Conservation (phyloP, 64 coral and sea anemone genomes). For the Anthopleura sola region DNA sequence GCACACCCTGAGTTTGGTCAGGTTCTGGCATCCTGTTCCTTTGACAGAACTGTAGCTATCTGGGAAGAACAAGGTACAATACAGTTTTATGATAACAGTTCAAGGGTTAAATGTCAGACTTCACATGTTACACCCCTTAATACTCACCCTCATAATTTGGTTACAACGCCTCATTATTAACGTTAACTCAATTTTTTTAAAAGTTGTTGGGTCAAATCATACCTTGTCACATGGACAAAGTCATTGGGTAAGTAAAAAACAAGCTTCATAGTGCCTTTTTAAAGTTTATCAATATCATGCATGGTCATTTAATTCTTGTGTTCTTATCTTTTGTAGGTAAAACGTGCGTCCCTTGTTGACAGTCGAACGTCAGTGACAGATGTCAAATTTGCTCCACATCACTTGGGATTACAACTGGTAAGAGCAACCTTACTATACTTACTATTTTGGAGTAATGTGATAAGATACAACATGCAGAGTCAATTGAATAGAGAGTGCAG, state of each 20-base stretch:
- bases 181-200: background rate
- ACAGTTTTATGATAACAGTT: background rate
- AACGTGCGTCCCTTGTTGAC: slow-evolving; percentile 84
- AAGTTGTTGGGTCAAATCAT: slow-evolving; percentile 57
- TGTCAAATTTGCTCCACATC: slow-evolving; percentile 97
- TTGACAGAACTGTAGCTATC: slow-evolving; percentile 95
- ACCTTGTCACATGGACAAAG: slow-evolving; percentile 73
- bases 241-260: slow-evolving; percentile 75
- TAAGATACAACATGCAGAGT: too few species aligned
- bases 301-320: background rate
- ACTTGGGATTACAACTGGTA: slow-evolving; percentile 93
- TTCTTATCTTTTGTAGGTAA: slow-evolving; percentile 46
- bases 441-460: background rate
- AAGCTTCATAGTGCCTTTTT: too few species aligned
- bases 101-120: too few species aligned
- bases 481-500: too few species aligned
- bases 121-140: too few species aligned
- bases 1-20: slow-evolving; percentile 98
- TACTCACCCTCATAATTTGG: too few species aligned
- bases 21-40: slow-evolving; percentile 94
- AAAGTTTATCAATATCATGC: too few species aligned
- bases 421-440: background rate
- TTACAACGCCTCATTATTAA: too few species aligned
- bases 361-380: slow-evolving; percentile 99
- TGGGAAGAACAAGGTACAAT: slow-evolving; percentile 94